Base-by-base conservation (phyloP, 2,797 vertebrate species). In the Strix occidentalis region DNA sequence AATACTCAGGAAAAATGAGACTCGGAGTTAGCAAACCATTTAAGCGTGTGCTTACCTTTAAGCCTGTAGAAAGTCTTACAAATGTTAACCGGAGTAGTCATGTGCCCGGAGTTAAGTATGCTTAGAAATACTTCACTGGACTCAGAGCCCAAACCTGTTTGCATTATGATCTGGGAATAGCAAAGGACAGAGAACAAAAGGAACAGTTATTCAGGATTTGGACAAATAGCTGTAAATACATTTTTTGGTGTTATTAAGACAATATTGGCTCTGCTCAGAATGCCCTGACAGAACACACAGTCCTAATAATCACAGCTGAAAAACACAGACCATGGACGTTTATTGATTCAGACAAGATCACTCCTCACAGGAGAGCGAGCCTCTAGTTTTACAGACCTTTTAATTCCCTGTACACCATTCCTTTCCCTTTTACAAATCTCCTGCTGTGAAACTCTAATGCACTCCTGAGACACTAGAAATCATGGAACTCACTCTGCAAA, bases 401-500 rank as follows among this genome's bases (percentile, higher is more conserved):
- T 96, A 91, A 96, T 93, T 97, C 96, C 95, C 92, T 31, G 72
- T 79, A 90, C 87, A 94, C 96, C 89, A 63, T 87, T 91, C 89
- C 87, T 89, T 97, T 97, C 90, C 95, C 92, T 97, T 94, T 96
- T 97, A 97, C 96, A 97, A 97, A 97, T 96, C 96, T 97, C 96
- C 96, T 90, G 95, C 95, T 96, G 93, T 94, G 96, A 96, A 96
- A 94, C 65, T 89, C 87, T 96, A 97, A 96, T 81, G 95, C 89
- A 72, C 96, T 92, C 95, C 63, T 51, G 96, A 92, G 96, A 94
- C 90, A 39, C 39, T 16, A 81, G 66, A 89, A 93, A 95, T 84
- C 94, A 83, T 43, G 79, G 90, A 94, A 87, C 90, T 86, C 80
- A 48, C 89, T 83, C 87, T 89, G 79, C 75, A 93, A 91, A 84